Evolutionary conservation across 2,113 vertebrate species (phyloP).

Genomic region (Columba janthina): DNA sequence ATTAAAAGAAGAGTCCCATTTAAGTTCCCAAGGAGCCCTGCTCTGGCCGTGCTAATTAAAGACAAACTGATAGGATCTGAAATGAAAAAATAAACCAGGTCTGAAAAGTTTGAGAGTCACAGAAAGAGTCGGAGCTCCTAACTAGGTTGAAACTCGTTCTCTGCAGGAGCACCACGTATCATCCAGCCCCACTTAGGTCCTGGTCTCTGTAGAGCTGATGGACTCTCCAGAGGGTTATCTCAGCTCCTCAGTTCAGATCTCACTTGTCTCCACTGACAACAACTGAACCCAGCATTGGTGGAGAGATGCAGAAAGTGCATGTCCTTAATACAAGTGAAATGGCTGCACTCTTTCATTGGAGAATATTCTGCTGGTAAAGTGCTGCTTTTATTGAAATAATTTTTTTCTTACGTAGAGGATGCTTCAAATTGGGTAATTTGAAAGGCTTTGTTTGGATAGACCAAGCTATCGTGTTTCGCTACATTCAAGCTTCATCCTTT

Average conservation of each 20-base stretch:
- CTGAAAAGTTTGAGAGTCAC: constrained; percentile 32
- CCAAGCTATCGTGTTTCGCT: not conserved
- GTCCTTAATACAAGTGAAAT: fast-evolving
- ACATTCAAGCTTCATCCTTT: not conserved
- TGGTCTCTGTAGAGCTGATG: not conserved
- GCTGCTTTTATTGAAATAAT: not conserved
- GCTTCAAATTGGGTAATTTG: not conserved
- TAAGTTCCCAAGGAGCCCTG: not conserved
- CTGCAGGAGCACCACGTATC: fast-evolving
- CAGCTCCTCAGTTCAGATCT: not conserved
- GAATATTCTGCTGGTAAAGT: not conserved
- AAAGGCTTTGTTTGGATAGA: not conserved
- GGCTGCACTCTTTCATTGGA: not conserved
- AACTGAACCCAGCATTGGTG: fast-evolving
- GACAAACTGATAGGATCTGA: constrained; percentile 6
- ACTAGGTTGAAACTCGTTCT: constrained; percentile 31
- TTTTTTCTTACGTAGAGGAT: not conserved
- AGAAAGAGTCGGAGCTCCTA: not conserved
- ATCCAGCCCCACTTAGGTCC: not conserved
- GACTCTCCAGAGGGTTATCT: not conserved
- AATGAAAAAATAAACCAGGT: constrained; percentile 42
- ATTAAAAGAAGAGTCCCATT: constrained; percentile 39
- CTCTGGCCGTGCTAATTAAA: constrained; percentile 68
- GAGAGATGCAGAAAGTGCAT: fast-evolving
- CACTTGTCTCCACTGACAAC: not conserved